Evolutionary conservation across 2,797 vertebrate species (phyloP), one percentile per base, ranked within the genome.

Genomic region (Phrynocephalus guinanensis): DNA sequence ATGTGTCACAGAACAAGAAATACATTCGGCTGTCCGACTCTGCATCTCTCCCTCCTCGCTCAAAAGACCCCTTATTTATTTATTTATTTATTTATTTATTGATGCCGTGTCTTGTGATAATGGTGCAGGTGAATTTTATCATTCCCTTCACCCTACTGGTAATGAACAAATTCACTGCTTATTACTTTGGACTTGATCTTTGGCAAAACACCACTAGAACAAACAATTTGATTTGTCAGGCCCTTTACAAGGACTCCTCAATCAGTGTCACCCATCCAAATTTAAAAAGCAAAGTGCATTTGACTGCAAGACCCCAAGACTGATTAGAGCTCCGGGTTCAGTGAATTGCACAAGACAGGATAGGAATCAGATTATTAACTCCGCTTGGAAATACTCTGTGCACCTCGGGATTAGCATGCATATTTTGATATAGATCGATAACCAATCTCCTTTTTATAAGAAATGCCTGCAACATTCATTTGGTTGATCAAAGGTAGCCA

Each of bases 381-480:
- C 97, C 95, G 97, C 98, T 99, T 98, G 99, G 98, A 99, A 99
- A 99, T 98, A 98, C 98, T 98, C 98, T 98, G 96, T 95, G 96
- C 97, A 97, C 97, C 97, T 96, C 83, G 93, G 97, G 98, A 99
- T 99, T 99, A 99, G 98, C 98, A 99, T 99, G 99, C 98, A 99
- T 99, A 99, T 99, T 99, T 99, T 99, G 97, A 99, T 99, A 99
- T 98, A 99, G 98, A 99, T 99, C 98, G 98, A 99, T 99, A 99
- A 99, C 98, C 99, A 99, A 99, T 99, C 99, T 99, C 99, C 99
- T 98, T 98, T 98, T 98, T 98, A 98, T 99, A 98, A 99, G 98
- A 99, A 99, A 99, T 98, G 98, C 98, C 98, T 99, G 98, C 98
- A 98, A 98, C 98, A 98, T 99, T 99, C 98, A 99, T 99, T 99